phyloP scores from a whole-genome alignment of 2,797 vertebrate species.

The Spinus pinus region DNA sequence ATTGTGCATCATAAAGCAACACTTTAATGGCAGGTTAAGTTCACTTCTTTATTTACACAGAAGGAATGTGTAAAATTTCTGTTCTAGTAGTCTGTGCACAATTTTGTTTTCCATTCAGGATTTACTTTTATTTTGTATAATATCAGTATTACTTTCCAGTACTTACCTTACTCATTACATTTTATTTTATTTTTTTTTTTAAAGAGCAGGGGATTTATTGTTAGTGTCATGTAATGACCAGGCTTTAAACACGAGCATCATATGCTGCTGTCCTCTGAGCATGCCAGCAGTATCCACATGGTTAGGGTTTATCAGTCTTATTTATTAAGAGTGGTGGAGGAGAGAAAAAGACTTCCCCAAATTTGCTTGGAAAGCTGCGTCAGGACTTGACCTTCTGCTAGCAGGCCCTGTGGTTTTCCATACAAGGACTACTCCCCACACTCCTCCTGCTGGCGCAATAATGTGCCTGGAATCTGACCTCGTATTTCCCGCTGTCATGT shows the following conservation, averaged over 20 bases:
- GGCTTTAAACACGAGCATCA: not conserved
- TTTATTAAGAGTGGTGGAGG: not conserved
- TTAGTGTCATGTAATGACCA: not conserved
- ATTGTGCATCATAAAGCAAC: not conserved
- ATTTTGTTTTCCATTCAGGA: not conserved
- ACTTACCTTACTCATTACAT: not conserved
- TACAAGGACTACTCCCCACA: not conserved
- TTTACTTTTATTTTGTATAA: not conserved
- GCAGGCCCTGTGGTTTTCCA: not conserved
- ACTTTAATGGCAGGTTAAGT: not conserved
- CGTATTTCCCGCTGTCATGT: not conserved
- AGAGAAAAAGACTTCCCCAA: not conserved
- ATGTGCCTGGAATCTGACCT: conserved; percentile 44
- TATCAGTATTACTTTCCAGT: not conserved
- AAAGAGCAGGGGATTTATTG: fast-evolving
- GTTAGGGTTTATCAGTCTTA: not conserved
- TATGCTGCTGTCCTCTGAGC: not conserved
- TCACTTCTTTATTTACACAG: not conserved
- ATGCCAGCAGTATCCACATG: not conserved
- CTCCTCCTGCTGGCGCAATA: not conserved
- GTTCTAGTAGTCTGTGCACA: not conserved
- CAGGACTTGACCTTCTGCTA: conserved; percentile 39
- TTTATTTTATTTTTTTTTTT: not conserved
- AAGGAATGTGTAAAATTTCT: not conserved
- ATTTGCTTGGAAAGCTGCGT: not conserved